Percentiles rank a stretch among this genome's conserved stretches.
These are phyloP conservation scores for Enhydra lutris DNA, from an alignment of 2,113 vertebrate species.

Conservation along the genomic window DNA sequence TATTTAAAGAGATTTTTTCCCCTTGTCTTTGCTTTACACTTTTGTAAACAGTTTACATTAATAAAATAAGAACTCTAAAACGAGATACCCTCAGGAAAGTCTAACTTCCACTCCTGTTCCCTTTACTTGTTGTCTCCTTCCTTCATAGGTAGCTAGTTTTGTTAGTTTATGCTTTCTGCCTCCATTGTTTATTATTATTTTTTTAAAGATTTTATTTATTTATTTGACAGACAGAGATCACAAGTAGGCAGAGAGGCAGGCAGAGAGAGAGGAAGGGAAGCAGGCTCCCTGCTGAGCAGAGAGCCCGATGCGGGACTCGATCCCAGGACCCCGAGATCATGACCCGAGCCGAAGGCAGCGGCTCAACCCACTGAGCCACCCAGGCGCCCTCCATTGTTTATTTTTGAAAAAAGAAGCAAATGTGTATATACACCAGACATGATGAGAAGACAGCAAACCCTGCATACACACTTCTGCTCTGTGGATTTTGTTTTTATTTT, in stretches of 20 bases:
- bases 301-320: no score
- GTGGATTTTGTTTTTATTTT: neutral
- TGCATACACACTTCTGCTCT: neutral
- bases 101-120: neutral
- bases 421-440: neutral
- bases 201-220: no score
- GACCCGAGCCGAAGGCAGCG: no score
- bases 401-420: neutral
- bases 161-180: neutral
- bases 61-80: neutral
- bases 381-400: neutral
- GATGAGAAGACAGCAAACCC: neutral
- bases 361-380: no score
- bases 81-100: neutral
- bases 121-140: neutral
- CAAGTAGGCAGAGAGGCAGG: no score
- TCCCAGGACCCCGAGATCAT: no score
- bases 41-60: neutral
- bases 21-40: neutral
- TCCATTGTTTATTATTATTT: neutral
- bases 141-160: neutral
- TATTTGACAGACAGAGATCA: no score
- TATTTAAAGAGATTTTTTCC: neutral
- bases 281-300: no score
- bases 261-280: no score